Evolutionary conservation across 1,140 invertebrate species (phyloP).

Genomic region (Drosophila pectinifera): DNA sequence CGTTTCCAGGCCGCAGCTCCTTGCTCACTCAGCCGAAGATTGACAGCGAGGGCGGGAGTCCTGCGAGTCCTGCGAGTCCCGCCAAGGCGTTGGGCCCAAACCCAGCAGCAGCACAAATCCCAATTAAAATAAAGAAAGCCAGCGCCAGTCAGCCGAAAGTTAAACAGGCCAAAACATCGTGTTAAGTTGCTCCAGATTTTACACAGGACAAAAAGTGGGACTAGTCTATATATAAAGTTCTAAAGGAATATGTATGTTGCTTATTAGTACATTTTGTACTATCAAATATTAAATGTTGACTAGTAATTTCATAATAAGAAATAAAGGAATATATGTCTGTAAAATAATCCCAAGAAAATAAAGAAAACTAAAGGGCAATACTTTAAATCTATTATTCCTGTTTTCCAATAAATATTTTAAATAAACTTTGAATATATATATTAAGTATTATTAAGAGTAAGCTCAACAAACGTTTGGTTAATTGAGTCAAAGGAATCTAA

Average conservation of each 20-base stretch:
- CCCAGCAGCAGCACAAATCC: conserved; percentile 56
- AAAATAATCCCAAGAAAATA: not conserved
- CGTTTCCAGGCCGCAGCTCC: conserved; percentile 34
- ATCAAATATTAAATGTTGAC: too few relatives aligned
- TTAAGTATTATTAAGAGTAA: too few relatives aligned
- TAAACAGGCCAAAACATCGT: conserved; percentile 66
- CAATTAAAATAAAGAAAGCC: conserved; percentile 82
- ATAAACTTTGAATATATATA: too few relatives aligned
- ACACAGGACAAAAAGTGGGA: too few relatives aligned
- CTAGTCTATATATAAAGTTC: too few relatives aligned
- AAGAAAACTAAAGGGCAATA: not conserved
- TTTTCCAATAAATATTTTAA: not conserved
- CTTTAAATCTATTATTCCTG: not conserved
- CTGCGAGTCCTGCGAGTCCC: conserved; percentile 24
- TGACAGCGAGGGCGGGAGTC: conserved; percentile 50
- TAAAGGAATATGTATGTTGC: too few relatives aligned
- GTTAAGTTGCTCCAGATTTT: conserved; percentile 34
- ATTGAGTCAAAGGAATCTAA: not conserved
- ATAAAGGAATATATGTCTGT: too few relatives aligned
- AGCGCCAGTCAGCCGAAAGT: conserved; percentile 67
- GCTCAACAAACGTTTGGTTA: not conserved
- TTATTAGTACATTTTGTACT: too few relatives aligned
- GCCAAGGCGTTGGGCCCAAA: conserved; percentile 62
- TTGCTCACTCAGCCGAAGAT: conserved; percentile 56
- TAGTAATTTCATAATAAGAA: too few relatives aligned